Evolutionary conservation across 2,797 vertebrate species (phyloP), one percentile per base, ranked within the genome.

Genomic region (Liasis olivaceus): DNA sequence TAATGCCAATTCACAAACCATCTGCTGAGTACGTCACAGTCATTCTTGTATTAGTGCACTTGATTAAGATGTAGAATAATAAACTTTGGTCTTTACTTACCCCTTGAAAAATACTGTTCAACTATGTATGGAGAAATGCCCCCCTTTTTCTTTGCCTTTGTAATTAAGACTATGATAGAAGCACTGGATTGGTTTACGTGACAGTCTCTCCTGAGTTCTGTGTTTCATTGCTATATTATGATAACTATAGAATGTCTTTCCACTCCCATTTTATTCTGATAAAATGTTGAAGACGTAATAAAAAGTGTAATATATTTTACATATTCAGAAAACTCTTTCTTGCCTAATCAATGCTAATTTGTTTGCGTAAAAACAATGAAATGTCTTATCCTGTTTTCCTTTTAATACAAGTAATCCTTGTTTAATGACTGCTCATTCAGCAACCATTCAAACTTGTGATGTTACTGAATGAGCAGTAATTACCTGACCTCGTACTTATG

Each of bases 261-360:
- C 24, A 22, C 2, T 59, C 13, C 66, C 36, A 51, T 66, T 92
- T 66, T 89, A 89, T 66, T 66, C 24, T 31, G 24, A 14, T 62
- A 47, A 77, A 77, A 28, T 90, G 86, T 87, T 90, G 85, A 89
- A 89, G 17, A 85, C 31, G 42, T 66, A 81, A 93, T 87, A 92
- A 93, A 92, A 87, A 56, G 47, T 85, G 60, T 92, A 88, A 89
- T 84, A 63, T 62, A 63, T 93, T 93, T 90, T 63, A 77, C 36
- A 42, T 42, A 42, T 42, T 90, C 62, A 56, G 47, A 56, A 13
- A 36, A 54, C 28, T 14, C 47, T 81, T 26, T 51, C 28, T 88
- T 84, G 42, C 22, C 22, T 63, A 5, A 60, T 42, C 24, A 42
- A 77, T 11, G 13, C 14, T 66, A 36, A 66, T 8, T 24, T 81